phyloP scores from a whole-genome alignment of 64 coral and sea anemone species.

The Stichodactyla mertensii region DNA sequence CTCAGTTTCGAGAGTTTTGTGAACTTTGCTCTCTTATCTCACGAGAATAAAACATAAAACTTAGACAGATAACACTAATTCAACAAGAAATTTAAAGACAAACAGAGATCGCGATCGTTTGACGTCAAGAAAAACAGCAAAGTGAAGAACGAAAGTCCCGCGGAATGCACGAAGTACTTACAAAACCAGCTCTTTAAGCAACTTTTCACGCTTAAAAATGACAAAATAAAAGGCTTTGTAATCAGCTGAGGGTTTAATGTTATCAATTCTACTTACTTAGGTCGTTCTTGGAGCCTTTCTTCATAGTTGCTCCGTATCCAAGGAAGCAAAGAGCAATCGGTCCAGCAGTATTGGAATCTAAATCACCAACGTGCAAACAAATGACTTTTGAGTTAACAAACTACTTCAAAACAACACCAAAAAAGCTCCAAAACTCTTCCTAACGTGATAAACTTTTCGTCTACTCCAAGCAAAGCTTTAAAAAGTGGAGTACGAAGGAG shows the following conservation, averaged over 20 bases:
- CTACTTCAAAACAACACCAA: slow-evolving; percentile 14
- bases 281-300: slow-evolving; percentile 34
- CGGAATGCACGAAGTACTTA: not conserved
- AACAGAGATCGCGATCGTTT: not conserved
- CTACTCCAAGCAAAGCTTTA: not conserved
- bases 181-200: not conserved
- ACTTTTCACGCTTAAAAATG: slow-evolving; percentile 1
- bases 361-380: slow-evolving; percentile 9
- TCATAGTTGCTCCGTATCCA: slow-evolving; percentile 37
- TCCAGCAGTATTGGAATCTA: slow-evolving; percentile 14
- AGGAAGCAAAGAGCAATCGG: slow-evolving; percentile 28
- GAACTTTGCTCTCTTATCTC: not conserved
- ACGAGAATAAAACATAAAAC: not conserved
- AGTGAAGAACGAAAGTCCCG: slow-evolving; percentile 12
- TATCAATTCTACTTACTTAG: slow-evolving; percentile 19
- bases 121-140: slow-evolving; percentile 16
- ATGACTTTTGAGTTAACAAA: not conserved
- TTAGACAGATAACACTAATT: not conserved
- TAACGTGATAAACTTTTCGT: not conserved
- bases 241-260: not conserved
- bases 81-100: not conserved
- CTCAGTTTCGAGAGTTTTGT: not conserved
- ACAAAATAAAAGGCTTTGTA: not conserved
- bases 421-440: not conserved
- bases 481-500: not conserved